These are phyloP conservation scores for Scomber scombrus DNA, from an alignment of 2,113 vertebrate genomes.

Conservation along the genomic window DNA sequence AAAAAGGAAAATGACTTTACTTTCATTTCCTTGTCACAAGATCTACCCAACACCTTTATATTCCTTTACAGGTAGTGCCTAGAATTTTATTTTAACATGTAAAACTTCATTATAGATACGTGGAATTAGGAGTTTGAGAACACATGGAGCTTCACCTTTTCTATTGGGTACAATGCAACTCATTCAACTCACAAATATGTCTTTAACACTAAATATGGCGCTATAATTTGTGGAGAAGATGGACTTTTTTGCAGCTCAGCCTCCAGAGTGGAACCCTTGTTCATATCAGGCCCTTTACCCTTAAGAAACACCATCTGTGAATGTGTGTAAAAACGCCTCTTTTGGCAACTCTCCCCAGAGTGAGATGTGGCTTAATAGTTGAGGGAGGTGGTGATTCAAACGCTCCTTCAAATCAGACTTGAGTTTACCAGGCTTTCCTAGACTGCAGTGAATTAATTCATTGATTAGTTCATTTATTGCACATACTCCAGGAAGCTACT, in stretches of 20 bases:
- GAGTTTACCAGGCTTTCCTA: slow-evolving; percentile 31
- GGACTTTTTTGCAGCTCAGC: slow-evolving; percentile 5
- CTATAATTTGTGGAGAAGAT: background rate
- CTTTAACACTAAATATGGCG: background rate
- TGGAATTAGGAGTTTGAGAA: background rate
- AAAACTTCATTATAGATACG: background rate
- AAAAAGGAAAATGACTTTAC: too few species aligned
- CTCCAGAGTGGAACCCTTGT: slow-evolving; percentile 9
- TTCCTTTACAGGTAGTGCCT: background rate
- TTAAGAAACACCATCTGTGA: slow-evolving; percentile 26
- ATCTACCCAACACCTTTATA: background rate
- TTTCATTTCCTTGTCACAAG: background rate
- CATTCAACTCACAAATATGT: too few species aligned
- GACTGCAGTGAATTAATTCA: slow-evolving; percentile 60
- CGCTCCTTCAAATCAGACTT: slow-evolving; percentile 23
- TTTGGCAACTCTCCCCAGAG: slow-evolving; percentile 60
- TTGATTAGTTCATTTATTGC: slow-evolving; percentile 20
- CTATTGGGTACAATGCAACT: too few species aligned
- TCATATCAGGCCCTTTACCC: background rate
- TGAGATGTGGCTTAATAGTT: slow-evolving; percentile 50
- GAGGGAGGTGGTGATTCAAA: slow-evolving; percentile 37
- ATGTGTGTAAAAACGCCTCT: slow-evolving; percentile 36
- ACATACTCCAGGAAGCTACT: slow-evolving; percentile 59
- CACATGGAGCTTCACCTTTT: too few species aligned
- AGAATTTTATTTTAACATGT: background rate